These are phyloP conservation scores for Ardeotis arabs DNA, from an alignment of 2,113 vertebrate species.

Conservation along the genomic window DNA sequence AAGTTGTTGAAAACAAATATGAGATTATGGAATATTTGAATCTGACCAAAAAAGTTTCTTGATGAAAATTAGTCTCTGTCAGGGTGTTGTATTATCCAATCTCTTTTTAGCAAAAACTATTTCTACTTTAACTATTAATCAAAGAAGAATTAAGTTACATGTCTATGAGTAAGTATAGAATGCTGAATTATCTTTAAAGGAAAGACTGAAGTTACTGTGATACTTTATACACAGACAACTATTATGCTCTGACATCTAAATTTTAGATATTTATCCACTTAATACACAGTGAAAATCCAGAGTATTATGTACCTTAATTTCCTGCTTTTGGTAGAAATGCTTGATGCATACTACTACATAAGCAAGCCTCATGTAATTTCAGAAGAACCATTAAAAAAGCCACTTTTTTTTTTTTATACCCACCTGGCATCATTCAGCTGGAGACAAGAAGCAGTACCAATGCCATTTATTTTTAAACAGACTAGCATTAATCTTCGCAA, in stretches of 20 bases:
- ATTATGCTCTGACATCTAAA: not conserved
- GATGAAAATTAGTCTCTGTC: conserved; percentile 39
- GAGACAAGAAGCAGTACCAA: conserved; percentile 35
- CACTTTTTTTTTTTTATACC: conserved; percentile 45
- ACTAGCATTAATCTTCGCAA: conserved; percentile 72
- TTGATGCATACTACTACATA: not conserved
- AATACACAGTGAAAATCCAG: not conserved
- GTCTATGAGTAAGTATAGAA: conserved; percentile 41
- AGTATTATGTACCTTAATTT: not conserved
- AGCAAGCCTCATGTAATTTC: conserved; percentile 57
- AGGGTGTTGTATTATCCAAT: not conserved
- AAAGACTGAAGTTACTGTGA: not conserved
- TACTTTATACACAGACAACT: not conserved
- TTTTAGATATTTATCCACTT: conserved; percentile 19
- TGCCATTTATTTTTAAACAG: conserved; percentile 56
- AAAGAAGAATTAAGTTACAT: conserved; percentile 50
- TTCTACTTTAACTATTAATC: conserved; percentile 60
- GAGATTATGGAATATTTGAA: conserved; percentile 28
- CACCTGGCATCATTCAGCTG: conserved; percentile 66
- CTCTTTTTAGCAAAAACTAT: not conserved
- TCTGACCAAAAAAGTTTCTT: not conserved
- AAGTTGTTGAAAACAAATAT: conserved; percentile 43
- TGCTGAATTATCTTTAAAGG: conserved; percentile 33
- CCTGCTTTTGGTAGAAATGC: conserved; percentile 20
- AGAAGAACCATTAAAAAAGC: conserved; percentile 51